Evolutionary conservation across 64 coral and sea anemone genomes (phyloP).

Genomic region (Stichodactyla mertensii): DNA sequence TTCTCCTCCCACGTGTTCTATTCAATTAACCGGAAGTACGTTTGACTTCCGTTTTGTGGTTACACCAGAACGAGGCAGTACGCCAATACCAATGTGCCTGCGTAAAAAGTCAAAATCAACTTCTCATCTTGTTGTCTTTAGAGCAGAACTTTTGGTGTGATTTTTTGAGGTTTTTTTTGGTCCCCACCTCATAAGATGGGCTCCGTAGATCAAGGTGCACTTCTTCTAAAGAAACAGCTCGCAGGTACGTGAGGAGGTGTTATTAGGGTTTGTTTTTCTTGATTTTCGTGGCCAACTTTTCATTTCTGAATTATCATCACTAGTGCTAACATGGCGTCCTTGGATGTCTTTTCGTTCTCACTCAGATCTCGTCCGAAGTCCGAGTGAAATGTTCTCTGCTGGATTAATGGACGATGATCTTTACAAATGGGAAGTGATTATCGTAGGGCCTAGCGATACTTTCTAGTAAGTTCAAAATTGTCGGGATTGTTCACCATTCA

Average conservation of each 20-base stretch:
- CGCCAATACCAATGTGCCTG: constrained; percentile 18
- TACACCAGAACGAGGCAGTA: constrained; percentile 10
- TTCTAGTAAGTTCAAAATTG: constrained; percentile 88
- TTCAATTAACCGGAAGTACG: not conserved
- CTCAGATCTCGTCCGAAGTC: constrained; percentile 75
- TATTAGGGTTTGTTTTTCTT: constrained; percentile 5
- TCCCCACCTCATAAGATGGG: constrained; percentile 55
- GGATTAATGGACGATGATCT: constrained; percentile 91
- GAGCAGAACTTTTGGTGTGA: not conserved
- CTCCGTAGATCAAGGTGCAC: constrained; percentile 66
- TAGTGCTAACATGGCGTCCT: constrained; percentile 20
- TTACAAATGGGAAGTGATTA: constrained; percentile 88
- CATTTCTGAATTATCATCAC: not conserved
- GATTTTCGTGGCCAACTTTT: constrained; percentile 14
- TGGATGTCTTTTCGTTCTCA: constrained; percentile 22
- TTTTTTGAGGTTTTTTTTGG: constrained; percentile 9
- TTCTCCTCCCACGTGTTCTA: not conserved
- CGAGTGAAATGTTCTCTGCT: constrained; percentile 87
- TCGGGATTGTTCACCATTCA: constrained; percentile 24
- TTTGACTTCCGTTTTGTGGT: constrained; percentile 14
- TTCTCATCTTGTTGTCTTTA: not conserved
- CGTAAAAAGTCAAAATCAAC: constrained; percentile 2
- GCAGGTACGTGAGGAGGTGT: constrained; percentile 33
- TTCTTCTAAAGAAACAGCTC: constrained; percentile 88
- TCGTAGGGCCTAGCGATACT: constrained; percentile 87